Evolutionary conservation across 2,888 invertebrate genomes (phyloP).

Genomic region (Sycophila texana): DNA sequence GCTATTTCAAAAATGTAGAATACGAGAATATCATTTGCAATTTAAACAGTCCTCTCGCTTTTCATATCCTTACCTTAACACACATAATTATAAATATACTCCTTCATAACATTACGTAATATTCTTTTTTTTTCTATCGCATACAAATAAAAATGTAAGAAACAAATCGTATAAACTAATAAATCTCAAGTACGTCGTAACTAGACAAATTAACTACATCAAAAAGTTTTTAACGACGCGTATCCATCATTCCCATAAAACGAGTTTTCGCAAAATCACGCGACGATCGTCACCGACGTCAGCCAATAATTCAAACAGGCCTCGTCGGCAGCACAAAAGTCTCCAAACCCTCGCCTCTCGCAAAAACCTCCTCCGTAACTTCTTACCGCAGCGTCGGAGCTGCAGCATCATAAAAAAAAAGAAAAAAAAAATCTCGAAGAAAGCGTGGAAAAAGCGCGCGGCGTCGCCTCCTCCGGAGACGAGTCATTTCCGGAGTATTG

Average conservation of each 20-base stretch:
- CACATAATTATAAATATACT: too few relatives aligned
- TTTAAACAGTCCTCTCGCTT: too few relatives aligned
- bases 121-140: background rate
- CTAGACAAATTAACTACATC: background rate
- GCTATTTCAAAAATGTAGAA: too few relatives aligned
- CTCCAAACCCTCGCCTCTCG: background rate
- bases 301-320: background rate
- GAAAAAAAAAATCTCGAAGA: background rate
- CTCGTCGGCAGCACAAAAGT: background rate
- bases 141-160: background rate
- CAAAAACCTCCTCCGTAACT: too few relatives aligned
- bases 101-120: background rate
- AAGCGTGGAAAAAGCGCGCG: constrained; percentile 1
- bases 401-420: background rate
- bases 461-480: background rate
- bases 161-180: background rate
- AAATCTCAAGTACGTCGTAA: too few relatives aligned
- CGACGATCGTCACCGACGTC: background rate
- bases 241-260: background rate
- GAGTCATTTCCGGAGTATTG: background rate
- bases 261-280: background rate
- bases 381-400: too few relatives aligned
- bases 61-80: too few relatives aligned
- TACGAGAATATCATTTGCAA: too few relatives aligned
- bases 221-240: background rate